Conservation (phyloP, 1,140 invertebrate genomes). For the Octopus bimaculoides region DNA sequence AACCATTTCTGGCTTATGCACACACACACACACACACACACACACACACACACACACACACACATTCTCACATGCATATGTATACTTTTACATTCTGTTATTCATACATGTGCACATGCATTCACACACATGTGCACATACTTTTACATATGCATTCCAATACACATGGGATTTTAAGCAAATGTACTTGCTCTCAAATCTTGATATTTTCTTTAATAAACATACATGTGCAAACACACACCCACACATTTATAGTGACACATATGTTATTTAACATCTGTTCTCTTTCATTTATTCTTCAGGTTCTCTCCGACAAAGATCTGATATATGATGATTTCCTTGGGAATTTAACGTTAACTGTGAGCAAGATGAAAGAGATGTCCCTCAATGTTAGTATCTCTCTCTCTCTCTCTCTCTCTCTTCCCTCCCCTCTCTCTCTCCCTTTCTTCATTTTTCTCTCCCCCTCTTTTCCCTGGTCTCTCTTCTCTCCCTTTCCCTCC, state of each 20-base stretch:
- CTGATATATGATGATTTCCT: conserved; percentile 63
- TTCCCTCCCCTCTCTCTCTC: background rate
- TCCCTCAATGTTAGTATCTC: conserved; percentile 45
- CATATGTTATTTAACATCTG: no score
- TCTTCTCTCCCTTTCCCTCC: background rate
- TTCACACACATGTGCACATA: background rate
- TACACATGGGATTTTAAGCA: background rate
- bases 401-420: background rate
- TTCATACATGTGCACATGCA: background rate
- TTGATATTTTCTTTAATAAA: background rate
- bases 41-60: no score
- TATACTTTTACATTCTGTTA: no score
- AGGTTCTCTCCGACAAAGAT: conserved; percentile 64
- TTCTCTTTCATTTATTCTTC: conserved; percentile 21
- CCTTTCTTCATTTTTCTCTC: background rate
- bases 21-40: no score
- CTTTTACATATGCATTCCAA: background rate
- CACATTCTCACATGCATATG: no score
- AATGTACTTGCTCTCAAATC: background rate
- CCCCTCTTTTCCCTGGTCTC: background rate
- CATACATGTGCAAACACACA: background rate
- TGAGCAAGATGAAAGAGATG: conserved; percentile 59
- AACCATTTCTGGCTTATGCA: no score
- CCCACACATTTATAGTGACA: no score
- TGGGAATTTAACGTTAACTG: conserved; percentile 58